Conservation (phyloP, 2,888 invertebrate genomes). For the Gymnocheta viridis region DNA sequence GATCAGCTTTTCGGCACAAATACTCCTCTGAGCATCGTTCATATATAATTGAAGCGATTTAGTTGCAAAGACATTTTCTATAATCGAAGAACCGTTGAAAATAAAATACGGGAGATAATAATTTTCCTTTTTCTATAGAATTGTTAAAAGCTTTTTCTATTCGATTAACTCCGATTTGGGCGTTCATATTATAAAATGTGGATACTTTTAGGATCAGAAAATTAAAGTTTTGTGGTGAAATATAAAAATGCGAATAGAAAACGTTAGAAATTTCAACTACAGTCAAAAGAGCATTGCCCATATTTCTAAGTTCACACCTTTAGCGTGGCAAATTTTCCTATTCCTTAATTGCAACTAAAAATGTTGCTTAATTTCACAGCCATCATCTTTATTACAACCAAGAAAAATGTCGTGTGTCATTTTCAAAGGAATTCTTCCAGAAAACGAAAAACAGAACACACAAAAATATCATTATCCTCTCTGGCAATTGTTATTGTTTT, state of each 20-base stretch:
- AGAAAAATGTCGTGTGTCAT: conserved; percentile 56
- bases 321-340: not conserved
- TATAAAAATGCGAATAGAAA: too few relatives aligned
- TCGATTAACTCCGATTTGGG: too few relatives aligned
- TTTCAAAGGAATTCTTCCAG: not conserved
- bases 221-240: not conserved
- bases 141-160: too few relatives aligned
- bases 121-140: not conserved
- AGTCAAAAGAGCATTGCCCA: too few relatives aligned
- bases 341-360: not conserved
- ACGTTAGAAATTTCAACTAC: too few relatives aligned
- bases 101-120: not conserved
- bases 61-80: too few relatives aligned
- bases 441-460: not conserved
- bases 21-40: too few relatives aligned
- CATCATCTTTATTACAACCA: conserved; percentile 28
- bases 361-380: conserved; percentile 7
- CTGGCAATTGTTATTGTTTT: not conserved
- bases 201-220: not conserved
- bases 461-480: not conserved
- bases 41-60: too few relatives aligned
- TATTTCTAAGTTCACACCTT: not conserved
- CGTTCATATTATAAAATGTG: not conserved
- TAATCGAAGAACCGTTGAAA: not conserved
- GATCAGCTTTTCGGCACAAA: too few relatives aligned